These are phyloP conservation scores for Platycheirus albimanus DNA, from an alignment of 2,888 invertebrate species.

Conservation along the genomic window DNA sequence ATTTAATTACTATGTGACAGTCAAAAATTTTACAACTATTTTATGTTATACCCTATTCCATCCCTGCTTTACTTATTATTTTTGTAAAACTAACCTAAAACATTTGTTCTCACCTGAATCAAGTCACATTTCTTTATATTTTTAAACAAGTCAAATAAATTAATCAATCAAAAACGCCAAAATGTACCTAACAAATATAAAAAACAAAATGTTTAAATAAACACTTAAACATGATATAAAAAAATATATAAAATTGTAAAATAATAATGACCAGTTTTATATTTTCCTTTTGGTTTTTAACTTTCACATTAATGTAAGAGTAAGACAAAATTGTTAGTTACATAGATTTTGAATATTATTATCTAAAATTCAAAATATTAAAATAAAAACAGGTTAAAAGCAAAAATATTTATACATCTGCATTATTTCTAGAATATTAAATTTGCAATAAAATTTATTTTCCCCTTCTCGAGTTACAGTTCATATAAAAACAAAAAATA, in stretches of 20 bases:
- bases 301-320: neutral
- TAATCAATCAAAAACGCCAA: constrained; percentile 69
- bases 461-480: constrained; percentile 28
- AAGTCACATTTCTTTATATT: constrained; percentile 20
- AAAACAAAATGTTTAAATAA: neutral
- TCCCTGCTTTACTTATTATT: too few species aligned
- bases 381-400: neutral
- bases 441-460: neutral
- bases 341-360: constrained; percentile 10
- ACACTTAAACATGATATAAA: neutral
- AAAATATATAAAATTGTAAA: constrained; percentile 17
- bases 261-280: constrained; percentile 19
- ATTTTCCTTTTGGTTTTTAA: constrained; percentile 2
- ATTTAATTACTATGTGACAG: too few species aligned
- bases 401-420: too few species aligned
- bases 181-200: constrained; percentile 62
- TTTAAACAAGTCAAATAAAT: constrained; percentile 9
- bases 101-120: too few species aligned
- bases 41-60: too few species aligned
- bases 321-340: neutral
- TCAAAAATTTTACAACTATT: too few species aligned
- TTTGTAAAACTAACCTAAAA: too few species aligned
- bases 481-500: neutral
- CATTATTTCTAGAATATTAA: neutral
- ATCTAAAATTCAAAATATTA: neutral